Conservation (phyloP, 2,113 vertebrate genomes). For the Galemys pyrenaicus region DNA sequence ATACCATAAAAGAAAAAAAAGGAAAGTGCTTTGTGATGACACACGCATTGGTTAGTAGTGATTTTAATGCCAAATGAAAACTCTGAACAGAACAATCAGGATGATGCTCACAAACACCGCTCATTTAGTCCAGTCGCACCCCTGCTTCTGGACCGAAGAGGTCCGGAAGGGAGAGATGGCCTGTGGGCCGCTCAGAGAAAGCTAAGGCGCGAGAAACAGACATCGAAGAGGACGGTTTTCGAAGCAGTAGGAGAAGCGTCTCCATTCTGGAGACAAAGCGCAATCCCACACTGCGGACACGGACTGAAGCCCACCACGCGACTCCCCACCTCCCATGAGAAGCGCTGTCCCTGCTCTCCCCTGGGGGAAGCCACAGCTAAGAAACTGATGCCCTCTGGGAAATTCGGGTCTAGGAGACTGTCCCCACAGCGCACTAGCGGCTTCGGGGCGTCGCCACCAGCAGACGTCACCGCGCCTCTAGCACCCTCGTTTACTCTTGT, state of each 20-base stretch:
- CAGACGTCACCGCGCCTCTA: accelerated
- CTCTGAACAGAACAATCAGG: neutral
- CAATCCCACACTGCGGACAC: neutral
- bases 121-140: neutral
- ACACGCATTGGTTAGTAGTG: constrained; percentile 9
- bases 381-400: accelerated
- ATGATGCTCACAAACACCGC: neutral
- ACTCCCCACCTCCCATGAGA: neutral
- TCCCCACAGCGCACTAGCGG: accelerated
- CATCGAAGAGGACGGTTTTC: neutral
- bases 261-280: neutral
- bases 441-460: neutral
- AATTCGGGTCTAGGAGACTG: accelerated
- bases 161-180: neutral
- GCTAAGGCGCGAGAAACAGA: neutral
- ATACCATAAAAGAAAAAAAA: neutral
- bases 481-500: neutral
- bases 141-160: neutral
- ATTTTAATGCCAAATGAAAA: neutral
- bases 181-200: neutral
- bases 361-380: neutral
- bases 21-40: neutral
- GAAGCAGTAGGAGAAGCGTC: neutral
- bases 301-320: neutral
- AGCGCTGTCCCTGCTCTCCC: accelerated